Percentiles rank a stretch among this genome's conserved stretches.
These are phyloP conservation scores for Alitta virens DNA, from an alignment of 2,888 invertebrate species.

Conservation along the genomic window DNA sequence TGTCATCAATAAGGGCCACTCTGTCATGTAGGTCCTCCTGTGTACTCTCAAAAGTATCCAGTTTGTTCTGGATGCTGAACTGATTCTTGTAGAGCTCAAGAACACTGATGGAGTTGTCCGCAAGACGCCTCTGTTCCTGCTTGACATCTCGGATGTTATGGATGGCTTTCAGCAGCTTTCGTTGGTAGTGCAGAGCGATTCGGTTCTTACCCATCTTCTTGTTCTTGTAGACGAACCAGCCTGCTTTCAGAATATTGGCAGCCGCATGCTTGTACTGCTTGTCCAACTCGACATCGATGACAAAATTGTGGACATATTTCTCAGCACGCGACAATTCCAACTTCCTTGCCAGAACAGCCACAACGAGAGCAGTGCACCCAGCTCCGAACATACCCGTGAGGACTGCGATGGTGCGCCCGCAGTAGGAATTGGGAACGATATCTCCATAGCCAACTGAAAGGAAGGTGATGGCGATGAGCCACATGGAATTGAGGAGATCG, in stretches of 20 bases:
- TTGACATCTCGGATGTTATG: conserved; percentile 53
- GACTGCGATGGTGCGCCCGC: conserved; percentile 53
- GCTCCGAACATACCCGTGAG: conserved; percentile 55
- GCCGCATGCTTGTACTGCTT: conserved; percentile 48
- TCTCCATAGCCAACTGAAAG: conserved; percentile 56
- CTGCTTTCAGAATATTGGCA: conserved; percentile 50
- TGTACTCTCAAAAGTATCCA: conserved; percentile 13
- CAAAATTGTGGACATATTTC: conserved; percentile 56
- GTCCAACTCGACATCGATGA: conserved; percentile 53
- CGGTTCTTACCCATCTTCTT: conserved; percentile 21
- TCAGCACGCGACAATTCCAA: conserved; percentile 53
- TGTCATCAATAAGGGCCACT: conserved; percentile 14
- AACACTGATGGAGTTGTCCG: conserved; percentile 29
- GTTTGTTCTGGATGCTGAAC: conserved; percentile 10
- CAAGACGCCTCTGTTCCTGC: conserved; percentile 41
- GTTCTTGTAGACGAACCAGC: conserved; percentile 49
- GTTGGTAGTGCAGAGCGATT: conserved; percentile 37
- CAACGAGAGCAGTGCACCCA: conserved; percentile 53
- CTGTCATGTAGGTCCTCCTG: conserved; percentile 5
- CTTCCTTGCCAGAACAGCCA: conserved; percentile 52
- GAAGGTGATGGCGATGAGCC: conserved; percentile 56
- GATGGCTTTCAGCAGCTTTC: conserved; percentile 49
- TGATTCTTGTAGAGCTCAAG: conserved; percentile 31
- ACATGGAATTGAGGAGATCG: conserved; percentile 53
- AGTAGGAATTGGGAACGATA: conserved; percentile 54